Evolutionary conservation across 2,113 vertebrate species (phyloP), one percentile per base, ranked within the genome.

Genomic region (Cathartes aura): DNA sequence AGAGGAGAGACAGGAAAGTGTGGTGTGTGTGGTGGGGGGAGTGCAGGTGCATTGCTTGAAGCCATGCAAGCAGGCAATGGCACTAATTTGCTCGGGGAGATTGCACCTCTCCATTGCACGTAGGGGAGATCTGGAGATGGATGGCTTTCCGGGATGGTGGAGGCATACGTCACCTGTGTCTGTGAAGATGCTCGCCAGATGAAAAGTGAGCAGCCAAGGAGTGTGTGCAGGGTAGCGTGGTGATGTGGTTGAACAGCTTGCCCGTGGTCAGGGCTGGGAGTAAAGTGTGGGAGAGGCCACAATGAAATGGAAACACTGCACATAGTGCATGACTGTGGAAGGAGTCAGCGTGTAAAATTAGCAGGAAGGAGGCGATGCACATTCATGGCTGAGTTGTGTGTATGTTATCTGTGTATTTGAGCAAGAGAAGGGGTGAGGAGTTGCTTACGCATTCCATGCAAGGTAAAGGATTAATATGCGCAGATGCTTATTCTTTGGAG

Each of bases 321-420:
- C 6, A 3, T 9, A 11, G 21, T 12, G 21, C 0, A 0, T 6
- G 34, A 3, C 29, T 34, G 13, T 6, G 36, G 48, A 40, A 62
- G 53, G 27, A 43, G 18, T 8, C 18, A 1, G 34, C 0, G 5
- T 10, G 29, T 8, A 12, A 55, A 78, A 21, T 2, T 5, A 23
- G 15, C 63, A 34, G 40, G 15, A 55, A 38, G 26, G 48, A 47
- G 50, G 38, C 0, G 1, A 68, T 7, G 58, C 15, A 11, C 8
- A 1, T 12, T 32, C 48, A 18, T 29, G n/a, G 66, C 30, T 78
- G 72, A 55, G 8, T 0, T 50, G 15, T 8, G 17, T 6, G 21
- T 4, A 2, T 3, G 15, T 29, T 52, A 12, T 40, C 15, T 15
- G 15, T 8, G 50, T 17, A 9, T 30, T 20, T 27, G 36, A 74